Evolutionary conservation across 2,888 invertebrate genomes (phyloP), one percentile per base, ranked within the genome.

Genomic region (Hirtodrosophila confusa): DNA sequence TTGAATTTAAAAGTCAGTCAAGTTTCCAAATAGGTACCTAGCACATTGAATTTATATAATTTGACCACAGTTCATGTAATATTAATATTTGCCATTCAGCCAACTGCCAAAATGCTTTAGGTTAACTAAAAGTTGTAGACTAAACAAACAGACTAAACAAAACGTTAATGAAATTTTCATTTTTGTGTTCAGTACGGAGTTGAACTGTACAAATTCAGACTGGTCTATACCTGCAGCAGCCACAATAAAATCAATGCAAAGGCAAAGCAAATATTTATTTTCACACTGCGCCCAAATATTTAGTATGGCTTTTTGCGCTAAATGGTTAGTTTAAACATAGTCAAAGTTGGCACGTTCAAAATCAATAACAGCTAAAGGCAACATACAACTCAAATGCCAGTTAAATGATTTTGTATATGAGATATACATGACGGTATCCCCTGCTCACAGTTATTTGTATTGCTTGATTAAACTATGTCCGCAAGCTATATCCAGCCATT

Each of bases 391-490:
- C 8, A 36, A 50, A 44, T 50, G 50, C 33, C 33, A 47, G 35
- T 41, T 61, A 41, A 29, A 12, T 8, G 54, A 41, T 53, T 31
- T 48, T 35, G 35, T 36, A 39, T 35, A 39, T 35, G 17, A 31
- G 35, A 40, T 33, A 17, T 44, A 12, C n/a, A 37, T 29, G 10
- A 36, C 17, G n/a, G 44, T 44, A 47, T 31, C 11, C 41, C 47
- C 11, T 3, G 10, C 33, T 41, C 37, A 48, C 41, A 56, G 60
- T 37, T 69, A 64, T 75, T 78, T 74, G 69, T 57, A 48, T 49
- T 47, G 75, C 64, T 55, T 75, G 75, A 78, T 75, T 75, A 60
- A 69, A 64, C 75, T 64, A 61, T 74, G 50, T 58, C 60, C 50
- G 60, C 51, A 29, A 31, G 51, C 64, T 35, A 58, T 64, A 64